phyloP scores from a whole-genome alignment of 1,140 invertebrate genomes.

The Aphaenogaster rudis region DNA sequence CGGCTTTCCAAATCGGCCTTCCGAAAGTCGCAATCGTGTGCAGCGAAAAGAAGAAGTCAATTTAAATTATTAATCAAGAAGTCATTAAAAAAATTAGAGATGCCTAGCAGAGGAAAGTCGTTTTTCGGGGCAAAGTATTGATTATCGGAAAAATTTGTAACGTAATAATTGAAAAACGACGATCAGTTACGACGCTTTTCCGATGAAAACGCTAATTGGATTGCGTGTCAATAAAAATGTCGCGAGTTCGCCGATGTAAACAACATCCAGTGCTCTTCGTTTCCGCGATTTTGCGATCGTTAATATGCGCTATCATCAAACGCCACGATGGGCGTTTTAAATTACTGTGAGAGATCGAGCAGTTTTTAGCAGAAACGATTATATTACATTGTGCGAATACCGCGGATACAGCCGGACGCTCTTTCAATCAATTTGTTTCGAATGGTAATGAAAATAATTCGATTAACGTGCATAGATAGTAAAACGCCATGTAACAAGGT shows the following conservation, averaged over 20 bases:
- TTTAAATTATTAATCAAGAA: constrained; percentile 4
- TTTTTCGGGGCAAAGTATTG: neutral
- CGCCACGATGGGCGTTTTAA: constrained; percentile 4
- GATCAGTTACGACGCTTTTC: neutral
- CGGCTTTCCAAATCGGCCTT: neutral
- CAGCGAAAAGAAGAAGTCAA: neutral
- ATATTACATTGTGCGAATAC: constrained; percentile 4
- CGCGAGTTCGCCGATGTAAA: neutral
- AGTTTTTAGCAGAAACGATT: neutral
- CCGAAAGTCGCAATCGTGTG: neutral
- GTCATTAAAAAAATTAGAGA: neutral
- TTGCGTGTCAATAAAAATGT: constrained; percentile 13
- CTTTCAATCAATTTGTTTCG: constrained; percentile 54
- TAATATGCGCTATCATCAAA: constrained; percentile 25
- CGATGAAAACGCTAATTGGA: constrained; percentile 6
- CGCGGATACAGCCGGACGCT: neutral
- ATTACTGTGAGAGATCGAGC: neutral
- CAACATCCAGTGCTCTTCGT: neutral
- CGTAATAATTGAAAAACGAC: neutral
- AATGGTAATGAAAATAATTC: constrained; percentile 56
- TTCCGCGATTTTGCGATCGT: constrained; percentile 18
- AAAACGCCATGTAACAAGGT: constrained; percentile 48
- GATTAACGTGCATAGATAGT: constrained; percentile 40
- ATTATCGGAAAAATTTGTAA: neutral
- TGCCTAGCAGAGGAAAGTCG: neutral